These are phyloP conservation scores for Cheilosia impressa DNA, from an alignment of 2,888 invertebrate genomes.

Conservation along the genomic window DNA sequence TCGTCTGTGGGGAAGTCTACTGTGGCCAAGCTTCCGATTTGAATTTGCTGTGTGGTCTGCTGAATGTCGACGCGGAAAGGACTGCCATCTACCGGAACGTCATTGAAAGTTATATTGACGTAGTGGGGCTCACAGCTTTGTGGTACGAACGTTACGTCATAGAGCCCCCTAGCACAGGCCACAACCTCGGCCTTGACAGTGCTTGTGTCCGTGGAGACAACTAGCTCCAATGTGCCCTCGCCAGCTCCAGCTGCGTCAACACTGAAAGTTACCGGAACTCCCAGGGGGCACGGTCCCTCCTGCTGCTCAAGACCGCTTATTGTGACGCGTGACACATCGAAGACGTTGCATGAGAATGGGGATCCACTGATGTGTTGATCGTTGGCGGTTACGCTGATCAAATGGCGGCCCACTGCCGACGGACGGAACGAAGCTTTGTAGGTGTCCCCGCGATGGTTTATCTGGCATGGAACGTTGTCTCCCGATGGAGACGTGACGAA, in stretches of 20 bases:
- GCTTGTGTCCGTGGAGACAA: slow-evolving; percentile 94
- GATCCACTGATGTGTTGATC: slow-evolving; percentile 94
- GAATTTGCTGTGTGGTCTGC: slow-evolving; percentile 90
- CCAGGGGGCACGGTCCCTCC: slow-evolving; percentile 85
- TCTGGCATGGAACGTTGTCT: slow-evolving; percentile 89
- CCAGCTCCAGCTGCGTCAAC: slow-evolving; percentile 98
- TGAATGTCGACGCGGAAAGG: slow-evolving; percentile 93
- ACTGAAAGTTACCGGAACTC: slow-evolving; percentile 94
- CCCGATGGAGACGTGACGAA: slow-evolving; percentile 94
- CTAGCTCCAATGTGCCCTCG: slow-evolving; percentile 95
- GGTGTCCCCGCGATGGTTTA: slow-evolving; percentile 88
- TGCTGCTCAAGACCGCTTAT: slow-evolving; percentile 88
- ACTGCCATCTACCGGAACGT: slow-evolving; percentile 94
- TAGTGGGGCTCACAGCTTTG: slow-evolving; percentile 95
- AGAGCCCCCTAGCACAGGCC: slow-evolving; percentile 94
- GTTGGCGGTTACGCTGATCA: slow-evolving; percentile 91
- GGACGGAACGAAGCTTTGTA: slow-evolving; percentile 92
- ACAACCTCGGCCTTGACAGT: slow-evolving; percentile 95
- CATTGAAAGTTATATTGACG: slow-evolving; percentile 97
- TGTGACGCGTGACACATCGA: slow-evolving; percentile 93
- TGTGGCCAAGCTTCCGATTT: slow-evolving; percentile 86
- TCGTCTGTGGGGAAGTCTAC: slow-evolving; percentile 87
- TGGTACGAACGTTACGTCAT: slow-evolving; percentile 96
- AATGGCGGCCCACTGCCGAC: slow-evolving; percentile 93
- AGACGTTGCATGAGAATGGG: slow-evolving; percentile 97